Conservation (phyloP, 2,797 vertebrate species). For the Anableps anableps region DNA sequence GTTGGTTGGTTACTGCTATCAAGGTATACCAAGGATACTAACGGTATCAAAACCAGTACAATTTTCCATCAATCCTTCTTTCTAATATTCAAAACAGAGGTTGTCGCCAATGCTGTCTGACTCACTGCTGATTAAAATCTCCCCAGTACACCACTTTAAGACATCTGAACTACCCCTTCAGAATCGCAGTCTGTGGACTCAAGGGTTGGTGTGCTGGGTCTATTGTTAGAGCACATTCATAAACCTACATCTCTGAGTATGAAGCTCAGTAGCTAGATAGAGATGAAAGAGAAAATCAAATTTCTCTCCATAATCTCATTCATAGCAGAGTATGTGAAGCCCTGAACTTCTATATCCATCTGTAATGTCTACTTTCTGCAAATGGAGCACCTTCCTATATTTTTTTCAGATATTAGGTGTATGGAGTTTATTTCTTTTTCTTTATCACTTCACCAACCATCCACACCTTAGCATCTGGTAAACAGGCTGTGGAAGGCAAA, state of each 20-base stretch:
- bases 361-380: slow-evolving; percentile 39
- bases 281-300: slow-evolving; percentile 57
- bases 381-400: slow-evolving; percentile 22
- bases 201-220: slow-evolving; percentile 12
- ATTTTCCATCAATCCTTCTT: not conserved
- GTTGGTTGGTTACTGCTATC: not conserved
- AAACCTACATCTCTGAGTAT: slow-evolving; percentile 30
- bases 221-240: slow-evolving; percentile 34
- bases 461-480: slow-evolving; percentile 49
- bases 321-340: slow-evolving; percentile 34
- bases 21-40: not conserved
- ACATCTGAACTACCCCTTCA: slow-evolving; percentile 9
- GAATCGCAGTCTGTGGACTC: slow-evolving; percentile 8
- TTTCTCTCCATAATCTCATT: slow-evolving; percentile 59
- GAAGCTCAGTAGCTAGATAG: slow-evolving; percentile 27
- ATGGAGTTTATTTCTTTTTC: slow-evolving; percentile 39
- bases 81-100: not conserved
- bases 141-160: not conserved
- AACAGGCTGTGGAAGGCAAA: slow-evolving; percentile 54
- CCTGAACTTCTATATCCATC: slow-evolving; percentile 45
- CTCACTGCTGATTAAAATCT: not conserved
- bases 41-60: not conserved
- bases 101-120: not conserved
- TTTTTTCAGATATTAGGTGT: slow-evolving; percentile 38
- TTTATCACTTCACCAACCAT: slow-evolving; percentile 45